These are phyloP conservation scores for Otolemur garnettii DNA, from an alignment of 2,113 vertebrate genomes.

Conservation along the genomic window DNA sequence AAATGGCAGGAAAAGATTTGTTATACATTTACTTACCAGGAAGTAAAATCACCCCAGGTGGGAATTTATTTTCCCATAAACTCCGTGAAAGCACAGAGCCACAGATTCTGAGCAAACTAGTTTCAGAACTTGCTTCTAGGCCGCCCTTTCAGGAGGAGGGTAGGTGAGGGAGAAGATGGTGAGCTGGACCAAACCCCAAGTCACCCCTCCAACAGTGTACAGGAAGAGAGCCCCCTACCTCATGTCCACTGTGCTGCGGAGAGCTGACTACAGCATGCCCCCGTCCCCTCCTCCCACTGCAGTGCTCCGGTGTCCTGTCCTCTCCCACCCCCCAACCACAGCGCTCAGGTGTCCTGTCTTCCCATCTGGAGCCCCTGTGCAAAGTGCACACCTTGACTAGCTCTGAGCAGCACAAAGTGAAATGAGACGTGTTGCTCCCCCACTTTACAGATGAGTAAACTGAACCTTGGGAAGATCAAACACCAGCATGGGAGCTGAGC, in stretches of 20 bases:
- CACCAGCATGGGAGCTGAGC: neutral
- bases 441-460: neutral
- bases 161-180: neutral
- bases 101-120: neutral
- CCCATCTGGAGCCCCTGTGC: neutral
- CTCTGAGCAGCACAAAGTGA: neutral
- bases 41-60: conserved; percentile 67
- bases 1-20: conserved; percentile 64
- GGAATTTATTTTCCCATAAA: neutral
- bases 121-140: neutral
- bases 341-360: neutral
- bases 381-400: neutral
- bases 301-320: neutral
- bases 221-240: neutral
- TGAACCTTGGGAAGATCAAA: neutral
- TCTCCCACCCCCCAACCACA: neutral
- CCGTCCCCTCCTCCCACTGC: neutral
- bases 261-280: neutral
- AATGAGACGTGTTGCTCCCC: neutral
- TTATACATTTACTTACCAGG: conserved; percentile 46
- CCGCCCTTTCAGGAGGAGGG: neutral
- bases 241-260: neutral
- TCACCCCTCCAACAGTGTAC: neutral
- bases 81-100: neutral
- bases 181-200: neutral